Evolutionary conservation across 2,113 vertebrate genomes (phyloP), one percentile per base, ranked within the genome.

Genomic region (Pygoscelis antarcticus): DNA sequence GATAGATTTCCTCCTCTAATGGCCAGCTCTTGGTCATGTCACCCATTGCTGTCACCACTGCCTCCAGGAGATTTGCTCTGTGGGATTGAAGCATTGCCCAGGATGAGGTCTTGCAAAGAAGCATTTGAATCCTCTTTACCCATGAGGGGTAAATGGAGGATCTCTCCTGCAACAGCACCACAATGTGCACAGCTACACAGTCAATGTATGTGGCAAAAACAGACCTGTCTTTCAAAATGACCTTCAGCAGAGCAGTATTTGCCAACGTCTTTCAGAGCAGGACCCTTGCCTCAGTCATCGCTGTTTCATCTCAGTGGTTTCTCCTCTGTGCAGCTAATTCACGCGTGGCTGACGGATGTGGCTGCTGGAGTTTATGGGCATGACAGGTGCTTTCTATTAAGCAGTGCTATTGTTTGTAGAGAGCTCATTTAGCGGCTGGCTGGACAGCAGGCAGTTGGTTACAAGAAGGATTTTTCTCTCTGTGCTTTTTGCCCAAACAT

Each of bases 341-440:
- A 78, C 6, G 26, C 10, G 32, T 90, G 89, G 68, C 89, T 97
- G 96, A 96, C 0, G 84, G 91, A 96, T 93, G 93, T 86, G 94
- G 75, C 94, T 94, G 87, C 84, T 52, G 91, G 62, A 66, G 70
- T 96, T 96, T 95, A 65, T 93, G 95, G 93, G 58, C 93, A 55
- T 86, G 89, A 62, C 91, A 95, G 87, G 89, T 93, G 91, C 95
- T 94, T 97, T 96, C 87, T 90, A 85, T 97, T 96, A 88, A 55
- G 89, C 55, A 6, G 46, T 91, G 82, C 93, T 92, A 88, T 95
- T 97, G 95, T 96, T 97, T 97, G 94, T 88, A n/a, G 89, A 88
- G 89, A 95, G 87, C 93, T 94, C 84, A 95, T 96, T 97, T 97
- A 96, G 96, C 30, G 60, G 89, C 94, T 96, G 91, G 87, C 94